Evolutionary conservation across 2,113 vertebrate genomes (phyloP), one percentile per base, ranked within the genome.

Genomic region (Rhea americana): DNA sequence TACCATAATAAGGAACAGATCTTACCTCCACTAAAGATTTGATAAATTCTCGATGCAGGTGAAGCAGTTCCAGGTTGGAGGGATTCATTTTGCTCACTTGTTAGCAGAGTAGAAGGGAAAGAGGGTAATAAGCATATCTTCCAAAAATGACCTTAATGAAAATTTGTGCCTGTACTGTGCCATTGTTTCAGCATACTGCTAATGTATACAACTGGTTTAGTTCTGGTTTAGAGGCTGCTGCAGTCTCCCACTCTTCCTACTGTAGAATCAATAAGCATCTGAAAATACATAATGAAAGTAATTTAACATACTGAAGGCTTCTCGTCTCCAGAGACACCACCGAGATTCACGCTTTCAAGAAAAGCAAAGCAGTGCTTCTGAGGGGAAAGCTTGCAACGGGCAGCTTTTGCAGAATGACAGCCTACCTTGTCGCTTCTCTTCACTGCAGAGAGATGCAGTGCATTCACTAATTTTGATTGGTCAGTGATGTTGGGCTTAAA

Each of bases 371-470:
- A 91, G 93, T 91, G 97, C 96, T 97, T 96, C 94, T 91, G 96
- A 91, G 97, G 97, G 97, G 92, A 95, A 95, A 96, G 97, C 96
- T 97, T 96, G 96, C 95, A 95, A 95, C 93, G 96, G 97, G 97
- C 97, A 98, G 98, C 98, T 97, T 97, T 97, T 97, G 97, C 98
- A 96, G 97, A 98, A 97, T 98, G 98, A 98, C 98, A 98, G 97
- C 97, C 98, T 98, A 97, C 98, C 97, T 98, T 98, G 96, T 98
- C 96, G 97, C 98, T 98, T 98, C 98, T 98, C 98, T 97, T 98
- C 97, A 99, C 99, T 99, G 99, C 99, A 98, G 99, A 98, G 99
- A 98, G 98, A 99, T 99, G 99, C 99, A 98, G 99, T 98, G 98
- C 98, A 98, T 98, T 98, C 98, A 98, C 98, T 98, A 97, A 96